These are phyloP conservation scores for Gasterosteus aculeatus DNA, from an alignment of 2,113 vertebrate species.

Conservation along the genomic window DNA sequence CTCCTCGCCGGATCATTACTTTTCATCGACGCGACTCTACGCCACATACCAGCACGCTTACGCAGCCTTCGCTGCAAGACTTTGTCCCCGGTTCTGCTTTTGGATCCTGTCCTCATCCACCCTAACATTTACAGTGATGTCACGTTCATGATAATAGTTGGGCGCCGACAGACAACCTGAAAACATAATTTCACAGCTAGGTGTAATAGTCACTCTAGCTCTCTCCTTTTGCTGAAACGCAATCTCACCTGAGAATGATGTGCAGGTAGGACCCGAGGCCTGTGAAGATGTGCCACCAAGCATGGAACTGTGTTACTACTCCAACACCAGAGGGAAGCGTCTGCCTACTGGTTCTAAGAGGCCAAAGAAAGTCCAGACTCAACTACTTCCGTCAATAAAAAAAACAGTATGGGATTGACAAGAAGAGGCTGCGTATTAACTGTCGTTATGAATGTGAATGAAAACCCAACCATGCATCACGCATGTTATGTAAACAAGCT, in stretches of 20 bases:
- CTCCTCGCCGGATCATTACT: too few species aligned
- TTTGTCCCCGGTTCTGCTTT: too few species aligned
- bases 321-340: slow-evolving; percentile 87
- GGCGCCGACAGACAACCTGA: not conserved
- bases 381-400: not conserved
- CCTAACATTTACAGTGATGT: not conserved
- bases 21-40: too few species aligned
- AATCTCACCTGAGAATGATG: slow-evolving; percentile 91
- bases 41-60: too few species aligned
- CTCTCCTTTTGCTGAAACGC: not conserved
- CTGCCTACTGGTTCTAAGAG: slow-evolving; percentile 84
- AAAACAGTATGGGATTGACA: not conserved
- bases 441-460: not conserved
- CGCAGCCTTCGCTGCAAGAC: too few species aligned
- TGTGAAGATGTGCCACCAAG: slow-evolving; percentile 98
- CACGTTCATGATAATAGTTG: not conserved
- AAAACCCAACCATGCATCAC: not conserved
- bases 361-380: not conserved
- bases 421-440: not conserved
- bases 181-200: not conserved
- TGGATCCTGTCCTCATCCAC: too few species aligned
- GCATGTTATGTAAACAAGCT: not conserved
- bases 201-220: not conserved
- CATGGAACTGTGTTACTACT: slow-evolving; percentile 94
- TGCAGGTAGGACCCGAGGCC: slow-evolving; percentile 97